A percentile compares a stretch with the other conserved stretches of the same genome.
phyloP scores from a whole-genome alignment of 2,113 vertebrate genomes.

The Amphiprion percula region DNA sequence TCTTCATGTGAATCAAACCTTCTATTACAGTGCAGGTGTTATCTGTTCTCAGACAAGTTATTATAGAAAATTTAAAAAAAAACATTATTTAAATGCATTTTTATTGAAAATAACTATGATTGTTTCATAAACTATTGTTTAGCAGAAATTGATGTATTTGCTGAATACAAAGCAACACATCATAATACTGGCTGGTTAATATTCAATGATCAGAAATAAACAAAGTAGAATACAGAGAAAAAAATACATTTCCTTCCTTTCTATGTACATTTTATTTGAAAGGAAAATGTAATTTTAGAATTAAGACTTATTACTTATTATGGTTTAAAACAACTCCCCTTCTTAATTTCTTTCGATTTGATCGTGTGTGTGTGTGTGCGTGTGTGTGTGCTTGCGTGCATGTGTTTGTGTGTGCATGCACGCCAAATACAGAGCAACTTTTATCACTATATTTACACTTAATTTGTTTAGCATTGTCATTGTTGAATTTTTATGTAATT shows the following conservation, averaged over 20 bases:
- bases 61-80: neutral
- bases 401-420: slow-evolving; percentile 13
- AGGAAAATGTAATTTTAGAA: slow-evolving; percentile 19
- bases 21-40: neutral
- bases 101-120: neutral
- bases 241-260: neutral
- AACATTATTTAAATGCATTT: neutral
- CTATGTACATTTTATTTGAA: neutral
- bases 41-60: slow-evolving; percentile 14
- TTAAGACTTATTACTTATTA: neutral
- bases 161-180: neutral
- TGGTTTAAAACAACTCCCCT: neutral
- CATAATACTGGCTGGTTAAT: neutral
- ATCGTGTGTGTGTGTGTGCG: slow-evolving; percentile 22
- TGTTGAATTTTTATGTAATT: neutral
- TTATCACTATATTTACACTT: neutral
- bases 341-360: neutral
- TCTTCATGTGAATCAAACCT: slow-evolving; percentile 21
- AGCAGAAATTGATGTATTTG: neutral
- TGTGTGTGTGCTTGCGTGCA: slow-evolving; percentile 24
- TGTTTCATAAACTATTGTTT: slow-evolving; percentile 4
- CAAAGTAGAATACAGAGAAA: neutral
- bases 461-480: neutral
- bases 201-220: slow-evolving; percentile 7
- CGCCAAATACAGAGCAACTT: neutral